Evolutionary conservation across 2,888 invertebrate species (phyloP), one percentile per base, ranked within the genome.

Genomic region (Eilema depressum): DNA sequence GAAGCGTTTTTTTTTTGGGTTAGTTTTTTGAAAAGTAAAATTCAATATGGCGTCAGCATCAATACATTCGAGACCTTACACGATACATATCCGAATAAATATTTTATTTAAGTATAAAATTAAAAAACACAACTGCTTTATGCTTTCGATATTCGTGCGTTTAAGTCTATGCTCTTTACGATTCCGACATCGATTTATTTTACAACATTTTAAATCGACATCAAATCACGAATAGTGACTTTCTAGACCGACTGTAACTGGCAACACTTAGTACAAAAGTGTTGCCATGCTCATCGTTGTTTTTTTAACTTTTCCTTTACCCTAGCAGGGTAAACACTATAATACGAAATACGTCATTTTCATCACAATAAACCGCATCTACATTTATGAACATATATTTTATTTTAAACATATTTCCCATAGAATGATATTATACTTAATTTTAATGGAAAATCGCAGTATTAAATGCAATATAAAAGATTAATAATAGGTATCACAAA

Each of bases 21-120:
- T 75, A 63, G 64, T 69, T 60, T 47, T 71, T 75, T 59, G 65
- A 70, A 57, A 77, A 81, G 72, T 83, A 77, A 85, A 84, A 82
- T 74, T 76, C 82, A 74, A 81, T 81, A 79, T 78, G 70, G 74
- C 65, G 75, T 80, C 75, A 79, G 78, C 71, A 25, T 71, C 26
- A 70, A 77, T 82, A 78, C 74, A 77, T 76, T 69, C 75, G 71
- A 80, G 79, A 81, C 64, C 89, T 90, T 92, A 91, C 89, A 91
- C 86, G 87, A 89, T 92, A 93, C 90, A 91, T 92, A 92, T 91
- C 81, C 88, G 89, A 93, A 93, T 93, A 93, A 93, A 93, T 93
- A 93, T 90, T 89, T 83, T 79, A 81, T 89, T 90, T 91, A 92
- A 92, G 93, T 93, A 94, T 93, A 94, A 94, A 94, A 94, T 92